Conservation (phyloP, 2,888 invertebrate species). For the Tiliacea aurago region DNA sequence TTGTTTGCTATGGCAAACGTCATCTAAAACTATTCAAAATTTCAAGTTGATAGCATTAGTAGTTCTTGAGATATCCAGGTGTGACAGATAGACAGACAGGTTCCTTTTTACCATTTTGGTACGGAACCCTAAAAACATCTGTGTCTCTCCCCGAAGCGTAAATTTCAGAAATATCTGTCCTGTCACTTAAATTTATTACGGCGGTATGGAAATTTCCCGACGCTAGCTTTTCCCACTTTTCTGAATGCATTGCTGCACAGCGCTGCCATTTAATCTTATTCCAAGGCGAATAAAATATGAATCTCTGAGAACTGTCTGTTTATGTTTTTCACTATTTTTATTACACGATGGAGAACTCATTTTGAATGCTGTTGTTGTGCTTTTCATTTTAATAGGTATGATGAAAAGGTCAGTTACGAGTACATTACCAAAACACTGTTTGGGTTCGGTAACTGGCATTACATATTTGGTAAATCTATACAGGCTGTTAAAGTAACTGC, state of each 20-base stretch:
- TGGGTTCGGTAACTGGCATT: too few species aligned
- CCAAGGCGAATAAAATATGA: slow-evolving; percentile 45
- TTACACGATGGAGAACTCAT: neutral
- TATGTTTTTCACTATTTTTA: slow-evolving; percentile 27
- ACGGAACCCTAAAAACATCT: too few species aligned
- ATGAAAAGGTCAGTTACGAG: neutral
- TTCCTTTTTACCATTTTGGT: too few species aligned
- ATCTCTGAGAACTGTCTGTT: slow-evolving; percentile 18
- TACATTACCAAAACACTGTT: neutral
- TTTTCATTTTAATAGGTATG: neutral
- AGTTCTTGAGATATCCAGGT: too few species aligned
- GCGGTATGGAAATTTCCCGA: slow-evolving; percentile 52
- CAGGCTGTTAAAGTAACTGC: too few species aligned
- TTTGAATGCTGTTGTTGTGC: neutral
- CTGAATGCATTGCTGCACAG: slow-evolving; percentile 49
- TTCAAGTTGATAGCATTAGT: too few species aligned
- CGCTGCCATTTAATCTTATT: slow-evolving; percentile 49
- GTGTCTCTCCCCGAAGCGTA: neutral
- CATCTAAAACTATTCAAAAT: too few species aligned
- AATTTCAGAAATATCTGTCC: slow-evolving; percentile 23
- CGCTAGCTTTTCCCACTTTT: slow-evolving; percentile 38
- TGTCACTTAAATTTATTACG: slow-evolving; percentile 50
- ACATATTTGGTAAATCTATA: too few species aligned
- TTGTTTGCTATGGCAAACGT: too few species aligned
- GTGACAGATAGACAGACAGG: too few species aligned